Evolutionary conservation across 2,888 invertebrate species (phyloP).

Genomic region (Pandemis cinnamomeana): DNA sequence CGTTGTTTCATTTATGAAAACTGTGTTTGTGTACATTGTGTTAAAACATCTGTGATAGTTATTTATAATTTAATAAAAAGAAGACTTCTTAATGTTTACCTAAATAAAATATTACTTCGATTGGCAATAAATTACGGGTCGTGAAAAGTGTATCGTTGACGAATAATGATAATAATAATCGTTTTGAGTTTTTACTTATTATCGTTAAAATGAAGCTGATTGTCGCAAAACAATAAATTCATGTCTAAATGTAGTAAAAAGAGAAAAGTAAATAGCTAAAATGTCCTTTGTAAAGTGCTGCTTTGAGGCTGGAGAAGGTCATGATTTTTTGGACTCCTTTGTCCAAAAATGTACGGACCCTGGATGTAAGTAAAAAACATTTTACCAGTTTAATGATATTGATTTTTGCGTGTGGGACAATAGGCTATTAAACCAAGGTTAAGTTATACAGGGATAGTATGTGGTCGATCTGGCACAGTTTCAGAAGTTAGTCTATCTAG

Average conservation of each 20-base stretch:
- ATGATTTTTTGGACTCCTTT: conserved; percentile 90
- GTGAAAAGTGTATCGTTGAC: neutral
- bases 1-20: conserved; percentile 37
- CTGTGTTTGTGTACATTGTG: conserved; percentile 20
- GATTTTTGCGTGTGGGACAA: conserved; percentile 10
- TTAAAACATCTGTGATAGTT: conserved; percentile 37
- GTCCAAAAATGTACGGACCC: conserved; percentile 92
- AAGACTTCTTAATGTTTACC: neutral
- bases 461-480: conserved; percentile 23
- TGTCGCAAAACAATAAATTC: neutral
- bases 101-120: neutral
- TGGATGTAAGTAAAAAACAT: conserved; percentile 88
- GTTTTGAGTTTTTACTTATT: neutral
- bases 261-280: conserved; percentile 39
- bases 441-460: neutral
- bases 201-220: neutral
- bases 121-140: neutral
- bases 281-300: conserved; percentile 92
- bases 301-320: conserved; percentile 89
- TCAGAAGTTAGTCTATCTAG: conserved; percentile 7
- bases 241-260: neutral
- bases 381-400: conserved; percentile 11
- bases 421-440: conserved; percentile 4
- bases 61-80: conserved; percentile 33
- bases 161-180: neutral